Evolutionary conservation across 2,113 vertebrate species (phyloP).

Genomic region (Muntiacus reevesi): DNA sequence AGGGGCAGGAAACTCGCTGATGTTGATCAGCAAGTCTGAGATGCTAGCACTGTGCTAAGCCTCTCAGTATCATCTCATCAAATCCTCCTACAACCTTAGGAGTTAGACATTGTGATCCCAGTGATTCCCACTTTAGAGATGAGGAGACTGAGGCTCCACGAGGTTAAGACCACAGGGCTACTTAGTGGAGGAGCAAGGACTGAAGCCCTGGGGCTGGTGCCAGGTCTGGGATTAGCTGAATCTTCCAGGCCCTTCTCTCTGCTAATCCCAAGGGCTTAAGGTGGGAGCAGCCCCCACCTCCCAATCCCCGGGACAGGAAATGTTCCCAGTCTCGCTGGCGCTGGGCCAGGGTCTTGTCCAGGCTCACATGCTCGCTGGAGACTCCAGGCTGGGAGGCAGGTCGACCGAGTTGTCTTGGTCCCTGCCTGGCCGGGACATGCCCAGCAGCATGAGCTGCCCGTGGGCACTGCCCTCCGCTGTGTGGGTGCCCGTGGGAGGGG

Average conservation of each 20-base stretch:
- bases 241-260: constrained; percentile 13
- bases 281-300: neutral
- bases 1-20: neutral
- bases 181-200: neutral
- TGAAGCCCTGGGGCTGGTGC: neutral
- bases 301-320: constrained; percentile 47
- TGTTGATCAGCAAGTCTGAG: neutral
- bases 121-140: neutral
- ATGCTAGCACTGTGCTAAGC: neutral
- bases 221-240: constrained; percentile 2
- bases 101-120: neutral
- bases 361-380: constrained; percentile 69
- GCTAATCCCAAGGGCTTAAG: constrained; percentile 25
- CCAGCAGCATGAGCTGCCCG: neutral
- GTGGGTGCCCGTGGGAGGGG: neutral
- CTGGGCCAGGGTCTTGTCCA: constrained; percentile 58
- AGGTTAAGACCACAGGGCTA: neutral
- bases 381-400: neutral
- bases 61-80: neutral
- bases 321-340: constrained; percentile 61
- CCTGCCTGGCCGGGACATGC: neutral
- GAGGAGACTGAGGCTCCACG: neutral
- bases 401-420: neutral
- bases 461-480: neutral
- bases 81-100: neutral